phyloP scores from a whole-genome alignment of 92 coral and sea anemone genomes.

The Nematostella vectensis region DNA sequence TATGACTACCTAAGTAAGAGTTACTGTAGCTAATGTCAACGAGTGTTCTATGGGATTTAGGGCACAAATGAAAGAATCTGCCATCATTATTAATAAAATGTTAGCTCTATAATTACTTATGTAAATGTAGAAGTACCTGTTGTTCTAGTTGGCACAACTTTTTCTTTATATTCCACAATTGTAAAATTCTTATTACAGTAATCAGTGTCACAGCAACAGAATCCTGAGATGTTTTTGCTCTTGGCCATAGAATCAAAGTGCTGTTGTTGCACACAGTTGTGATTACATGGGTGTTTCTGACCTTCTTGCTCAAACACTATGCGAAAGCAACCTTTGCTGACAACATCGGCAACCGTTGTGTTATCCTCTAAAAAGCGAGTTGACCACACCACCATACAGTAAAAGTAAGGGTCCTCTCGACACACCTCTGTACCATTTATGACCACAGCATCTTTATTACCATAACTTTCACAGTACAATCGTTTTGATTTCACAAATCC shows the following conservation, averaged over 20 bases:
- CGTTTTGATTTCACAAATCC: too few species aligned
- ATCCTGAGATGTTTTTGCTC: slow-evolving; percentile 50
- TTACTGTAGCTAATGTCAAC: too few species aligned
- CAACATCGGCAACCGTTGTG: slow-evolving; percentile 21
- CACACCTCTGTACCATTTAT: slow-evolving; percentile 34
- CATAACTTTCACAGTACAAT: slow-evolving; percentile 16
- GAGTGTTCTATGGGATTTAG: too few species aligned
- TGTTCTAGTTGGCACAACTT: too few species aligned
- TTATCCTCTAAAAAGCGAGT: slow-evolving; percentile 28
- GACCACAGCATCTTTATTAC: neutral
- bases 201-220: slow-evolving; percentile 66
- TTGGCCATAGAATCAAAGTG: slow-evolving; percentile 21
- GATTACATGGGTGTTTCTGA: slow-evolving; percentile 21
- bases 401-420: neutral
- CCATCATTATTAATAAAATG: too few species aligned
- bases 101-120: too few species aligned
- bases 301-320: slow-evolving; percentile 6
- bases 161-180: slow-evolving; percentile 27
- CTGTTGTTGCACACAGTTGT: slow-evolving; percentile 54
- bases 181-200: slow-evolving; percentile 73
- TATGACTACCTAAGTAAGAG: too few species aligned
- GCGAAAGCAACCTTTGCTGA: slow-evolving; percentile 45
- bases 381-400: slow-evolving; percentile 52
- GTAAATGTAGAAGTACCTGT: too few species aligned
- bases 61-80: too few species aligned